These are phyloP conservation scores for Lagria hirta DNA, from an alignment of 2,888 invertebrate genomes.

Conservation along the genomic window DNA sequence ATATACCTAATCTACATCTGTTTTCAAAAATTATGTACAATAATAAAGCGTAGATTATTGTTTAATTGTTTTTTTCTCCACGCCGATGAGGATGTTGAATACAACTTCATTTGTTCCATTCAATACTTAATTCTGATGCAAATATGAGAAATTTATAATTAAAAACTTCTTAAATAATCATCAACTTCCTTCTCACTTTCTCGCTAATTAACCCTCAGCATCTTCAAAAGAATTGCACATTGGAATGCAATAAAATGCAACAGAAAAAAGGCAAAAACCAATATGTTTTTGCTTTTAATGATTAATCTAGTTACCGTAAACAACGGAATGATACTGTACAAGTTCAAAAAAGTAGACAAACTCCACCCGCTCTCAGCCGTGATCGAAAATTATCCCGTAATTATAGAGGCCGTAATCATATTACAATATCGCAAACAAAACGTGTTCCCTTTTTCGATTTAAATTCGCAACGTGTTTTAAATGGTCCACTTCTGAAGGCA, in stretches of 20 bases:
- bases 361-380: slow-evolving; percentile 39
- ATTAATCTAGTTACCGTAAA: slow-evolving; percentile 32
- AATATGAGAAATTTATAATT: slow-evolving; percentile 17
- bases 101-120: slow-evolving; percentile 6
- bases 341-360: slow-evolving; percentile 36
- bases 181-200: slow-evolving; percentile 11
- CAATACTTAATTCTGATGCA: slow-evolving; percentile 10
- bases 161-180: slow-evolving; percentile 9
- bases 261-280: slow-evolving; percentile 6
- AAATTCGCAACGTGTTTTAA: not conserved
- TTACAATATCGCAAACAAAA: slow-evolving; percentile 26
- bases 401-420: slow-evolving; percentile 41
- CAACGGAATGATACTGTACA: slow-evolving; percentile 35
- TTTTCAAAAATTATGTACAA: too few relatives aligned
- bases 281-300: slow-evolving; percentile 9
- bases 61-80: slow-evolving; percentile 8
- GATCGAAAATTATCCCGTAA: slow-evolving; percentile 41
- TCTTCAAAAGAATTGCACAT: slow-evolving; percentile 11
- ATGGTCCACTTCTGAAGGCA: slow-evolving; percentile 23
- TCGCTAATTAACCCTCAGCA: slow-evolving; percentile 10
- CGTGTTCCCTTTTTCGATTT: slow-evolving; percentile 1
- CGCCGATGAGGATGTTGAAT: slow-evolving; percentile 9
- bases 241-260: too few relatives aligned
- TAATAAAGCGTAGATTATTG: slow-evolving; percentile 12
- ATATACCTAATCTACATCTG: too few relatives aligned